phyloP scores from a whole-genome alignment of 2,113 vertebrate genomes.

The Sapayoa aenigma region DNA sequence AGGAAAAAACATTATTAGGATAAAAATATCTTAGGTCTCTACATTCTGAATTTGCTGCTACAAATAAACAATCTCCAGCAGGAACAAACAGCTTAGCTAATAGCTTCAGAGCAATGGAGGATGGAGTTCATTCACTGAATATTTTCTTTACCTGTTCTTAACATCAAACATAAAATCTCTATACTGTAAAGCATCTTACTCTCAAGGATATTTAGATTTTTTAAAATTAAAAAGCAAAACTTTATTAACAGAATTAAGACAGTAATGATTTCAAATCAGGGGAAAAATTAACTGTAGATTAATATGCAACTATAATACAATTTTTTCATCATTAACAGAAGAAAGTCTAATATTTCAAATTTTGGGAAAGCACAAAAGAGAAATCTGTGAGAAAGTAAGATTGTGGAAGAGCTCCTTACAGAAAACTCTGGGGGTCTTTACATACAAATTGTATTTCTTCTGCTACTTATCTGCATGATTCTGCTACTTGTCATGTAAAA shows the following conservation, averaged over 20 bases:
- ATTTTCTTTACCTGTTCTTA: neutral
- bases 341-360: neutral
- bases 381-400: neutral
- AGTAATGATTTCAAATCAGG: neutral
- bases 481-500: conserved; percentile 51
- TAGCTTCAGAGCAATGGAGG: neutral
- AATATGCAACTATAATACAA: neutral
- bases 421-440: neutral
- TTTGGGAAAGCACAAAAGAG: neutral
- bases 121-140: neutral
- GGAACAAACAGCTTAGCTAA: neutral
- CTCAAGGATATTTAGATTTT: neutral
- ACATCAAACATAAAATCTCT: neutral
- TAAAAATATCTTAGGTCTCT: neutral
- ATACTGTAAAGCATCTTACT: neutral
- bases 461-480: conserved; percentile 3
- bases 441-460: neutral
- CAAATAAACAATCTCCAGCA: neutral
- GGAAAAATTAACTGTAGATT: neutral
- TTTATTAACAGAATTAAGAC: neutral
- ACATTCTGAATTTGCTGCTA: neutral
- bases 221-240: neutral
- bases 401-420: neutral
- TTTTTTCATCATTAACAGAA: neutral
- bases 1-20: neutral